Evolutionary conservation across 2,113 vertebrate genomes (phyloP).

Genomic region (Brienomyrus brachyistius): DNA sequence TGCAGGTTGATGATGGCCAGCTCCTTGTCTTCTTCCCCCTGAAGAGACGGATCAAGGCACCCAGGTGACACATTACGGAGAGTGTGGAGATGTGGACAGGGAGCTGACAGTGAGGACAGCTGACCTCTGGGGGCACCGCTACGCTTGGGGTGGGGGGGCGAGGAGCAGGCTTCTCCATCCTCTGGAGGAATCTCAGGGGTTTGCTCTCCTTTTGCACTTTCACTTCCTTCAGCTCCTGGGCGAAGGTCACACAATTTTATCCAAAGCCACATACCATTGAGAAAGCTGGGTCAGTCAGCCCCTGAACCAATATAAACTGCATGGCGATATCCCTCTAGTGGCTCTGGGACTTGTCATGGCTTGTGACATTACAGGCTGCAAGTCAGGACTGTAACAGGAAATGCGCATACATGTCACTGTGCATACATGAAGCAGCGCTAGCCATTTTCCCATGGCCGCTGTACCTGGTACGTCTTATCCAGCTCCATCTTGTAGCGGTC

Average conservation of each 20-base stretch:
- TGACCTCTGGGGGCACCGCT: conserved; percentile 64
- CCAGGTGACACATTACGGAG: neutral
- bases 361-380: neutral
- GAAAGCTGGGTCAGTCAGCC: neutral
- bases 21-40: conserved; percentile 82
- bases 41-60: neutral
- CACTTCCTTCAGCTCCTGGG: conserved; percentile 64
- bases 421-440: neutral
- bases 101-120: conserved; percentile 18
- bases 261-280: neutral
- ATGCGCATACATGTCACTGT: neutral
- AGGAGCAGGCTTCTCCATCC: conserved; percentile 54
- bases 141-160: conserved; percentile 69
- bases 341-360: neutral
- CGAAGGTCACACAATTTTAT: conserved; percentile 16
- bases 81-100: neutral
- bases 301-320: neutral
- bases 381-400: neutral
- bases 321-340: neutral
- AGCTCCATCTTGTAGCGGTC: conserved; percentile 56
- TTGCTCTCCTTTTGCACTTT: conserved; percentile 53
- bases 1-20: conserved; percentile 76
- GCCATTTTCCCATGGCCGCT: neutral
- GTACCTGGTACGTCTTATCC: conserved; percentile 71
- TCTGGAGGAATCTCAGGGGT: conserved; percentile 55